phyloP scores from a whole-genome alignment of 2,113 vertebrate genomes.

The Sakesphorus luctuosus region DNA sequence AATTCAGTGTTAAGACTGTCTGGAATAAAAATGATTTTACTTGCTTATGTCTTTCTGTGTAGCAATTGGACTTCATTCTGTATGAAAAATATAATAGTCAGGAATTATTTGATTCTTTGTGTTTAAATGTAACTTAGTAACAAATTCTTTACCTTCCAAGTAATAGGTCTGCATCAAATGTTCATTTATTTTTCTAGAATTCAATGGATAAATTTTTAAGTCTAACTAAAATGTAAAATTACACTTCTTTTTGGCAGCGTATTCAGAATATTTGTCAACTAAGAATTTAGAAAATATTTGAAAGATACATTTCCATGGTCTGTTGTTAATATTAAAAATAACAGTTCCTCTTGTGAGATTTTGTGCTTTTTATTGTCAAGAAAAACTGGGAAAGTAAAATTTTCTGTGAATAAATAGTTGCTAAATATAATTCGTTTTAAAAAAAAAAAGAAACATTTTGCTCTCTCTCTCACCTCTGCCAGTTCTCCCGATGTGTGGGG shows the following conservation, averaged over 20 bases:
- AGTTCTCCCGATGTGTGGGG: rapidly evolving
- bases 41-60: not conserved
- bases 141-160: not conserved
- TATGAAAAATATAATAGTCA: not conserved
- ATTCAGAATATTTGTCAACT: not conserved
- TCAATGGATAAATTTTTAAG: not conserved
- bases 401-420: not conserved
- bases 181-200: not conserved
- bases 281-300: not conserved
- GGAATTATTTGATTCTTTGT: not conserved
- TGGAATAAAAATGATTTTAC: not conserved
- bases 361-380: not conserved
- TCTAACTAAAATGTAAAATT: not conserved
- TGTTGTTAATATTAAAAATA: not conserved
- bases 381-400: not conserved
- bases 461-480: not conserved
- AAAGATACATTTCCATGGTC: not conserved
- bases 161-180: not conserved
- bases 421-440: not conserved
- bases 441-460: not conserved
- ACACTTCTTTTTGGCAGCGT: not conserved
- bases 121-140: not conserved
- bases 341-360: not conserved
- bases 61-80: not conserved
- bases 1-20: not conserved